These are phyloP conservation scores for Nowickia ferox DNA, from an alignment of 2,888 invertebrate species.

Conservation along the genomic window DNA sequence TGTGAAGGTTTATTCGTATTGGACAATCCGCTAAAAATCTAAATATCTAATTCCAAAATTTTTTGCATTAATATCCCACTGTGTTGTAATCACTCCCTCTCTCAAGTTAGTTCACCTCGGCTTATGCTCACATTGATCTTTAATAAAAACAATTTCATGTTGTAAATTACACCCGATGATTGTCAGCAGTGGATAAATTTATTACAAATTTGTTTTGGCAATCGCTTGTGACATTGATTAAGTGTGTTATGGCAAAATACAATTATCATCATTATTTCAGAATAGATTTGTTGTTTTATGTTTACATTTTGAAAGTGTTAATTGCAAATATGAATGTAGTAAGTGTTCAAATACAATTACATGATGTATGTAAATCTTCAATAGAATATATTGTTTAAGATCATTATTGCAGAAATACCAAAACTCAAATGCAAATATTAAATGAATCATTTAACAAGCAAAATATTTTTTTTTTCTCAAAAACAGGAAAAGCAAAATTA, in stretches of 20 bases:
- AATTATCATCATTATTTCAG: conserved; percentile 67
- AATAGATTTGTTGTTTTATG: conserved; percentile 53
- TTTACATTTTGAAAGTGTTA: conserved; percentile 62
- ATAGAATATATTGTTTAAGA: conserved; percentile 36
- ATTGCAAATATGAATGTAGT: conserved; percentile 26
- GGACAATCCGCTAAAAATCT: too few relatives aligned
- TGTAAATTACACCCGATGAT: conserved; percentile 44
- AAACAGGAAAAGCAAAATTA: not conserved
- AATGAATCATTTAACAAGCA: not conserved
- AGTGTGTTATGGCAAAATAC: conserved; percentile 67
- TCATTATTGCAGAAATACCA: too few relatives aligned
- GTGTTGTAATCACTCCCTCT: not conserved
- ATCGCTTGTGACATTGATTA: conserved; percentile 75
- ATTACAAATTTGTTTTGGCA: conserved; percentile 74
- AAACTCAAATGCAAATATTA: not conserved
- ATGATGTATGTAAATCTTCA: conserved; percentile 42
- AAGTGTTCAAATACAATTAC: conserved; percentile 25
- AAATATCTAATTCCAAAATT: not conserved
- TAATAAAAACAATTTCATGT: conserved; percentile 9
- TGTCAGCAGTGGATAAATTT: conserved; percentile 66
- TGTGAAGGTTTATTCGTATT: too few relatives aligned
- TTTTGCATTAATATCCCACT: not conserved
- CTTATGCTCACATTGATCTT: not conserved
- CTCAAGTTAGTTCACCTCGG: conserved; percentile 26
- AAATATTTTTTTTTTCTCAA: too few relatives aligned